Base-by-base conservation (phyloP, 2,888 invertebrate genomes). In the Cephonodes hylas region DNA sequence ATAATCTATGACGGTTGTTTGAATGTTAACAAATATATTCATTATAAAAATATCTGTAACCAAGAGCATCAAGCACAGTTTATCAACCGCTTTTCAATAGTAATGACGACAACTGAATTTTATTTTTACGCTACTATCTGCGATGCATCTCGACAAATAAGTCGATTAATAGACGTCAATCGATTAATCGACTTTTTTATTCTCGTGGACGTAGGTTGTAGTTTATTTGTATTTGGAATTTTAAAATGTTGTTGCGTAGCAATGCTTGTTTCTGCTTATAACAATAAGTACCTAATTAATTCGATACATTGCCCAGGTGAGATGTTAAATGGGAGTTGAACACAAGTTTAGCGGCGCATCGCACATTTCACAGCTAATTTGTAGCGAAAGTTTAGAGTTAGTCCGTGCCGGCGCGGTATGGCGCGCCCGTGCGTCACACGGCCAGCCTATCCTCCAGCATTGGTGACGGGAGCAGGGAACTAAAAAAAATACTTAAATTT, bases 401-500 rank as follows among this genome's bases (percentile, higher is more conserved):
- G 64, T 72, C 71, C 63, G 60, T 68, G 45, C 71, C 66, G 66
- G 69, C 65, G 67, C 67, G 61, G 63, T 64, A 38, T 64, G 64
- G 67, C 46, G 63, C 67, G 63, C 67, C 69, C 66, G 71, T 67
- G 67, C 82, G 89, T 90, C 90, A 90, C 65, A 85, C 90, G 56
- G 84, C 79, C 64, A 87, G 77, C 62, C 85, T 80, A 23, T 79
- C 82, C 66, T 86, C 88, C 66, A 79, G 74, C 81, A 86, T 80
- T n/a, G 86, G 85, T 48, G 89, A 82, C 44, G 88, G 88, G 60
- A 89, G 80, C 71, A 91, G 82, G 44, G 90, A 91, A 69, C 90
- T 91, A 84, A 67, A 82, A 82, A 67, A 69, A 74, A 62, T 25
- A 59, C 27, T 44, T 31, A 45, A 15, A 57, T 61, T 61, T 44